Evolutionary conservation across 1,140 invertebrate genomes (phyloP).

Genomic region (Drosophila azteca): DNA sequence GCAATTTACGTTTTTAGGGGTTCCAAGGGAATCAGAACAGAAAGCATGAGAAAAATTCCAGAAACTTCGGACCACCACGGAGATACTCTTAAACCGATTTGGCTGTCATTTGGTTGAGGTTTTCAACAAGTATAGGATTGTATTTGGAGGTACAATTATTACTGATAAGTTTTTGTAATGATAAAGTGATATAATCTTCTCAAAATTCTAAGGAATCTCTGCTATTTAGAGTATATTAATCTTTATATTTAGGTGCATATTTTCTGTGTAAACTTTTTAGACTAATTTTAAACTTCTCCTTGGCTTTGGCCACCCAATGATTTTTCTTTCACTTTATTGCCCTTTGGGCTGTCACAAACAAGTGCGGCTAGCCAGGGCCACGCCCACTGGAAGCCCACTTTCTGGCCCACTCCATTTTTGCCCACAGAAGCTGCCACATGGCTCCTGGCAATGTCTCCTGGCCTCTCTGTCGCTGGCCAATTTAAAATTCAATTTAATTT

Average conservation of each 20-base stretch:
- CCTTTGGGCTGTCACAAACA: conserved; percentile 58
- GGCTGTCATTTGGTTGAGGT: no score
- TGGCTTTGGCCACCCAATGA: conserved; percentile 10
- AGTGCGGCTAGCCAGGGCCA: conserved; percentile 31
- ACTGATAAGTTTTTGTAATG: no score
- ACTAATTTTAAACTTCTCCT: conserved; percentile 1
- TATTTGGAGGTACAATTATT: no score
- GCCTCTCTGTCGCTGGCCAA: conserved; percentile 54
- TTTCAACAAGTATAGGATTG: no score
- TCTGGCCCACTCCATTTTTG: neutral
- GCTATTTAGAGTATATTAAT: neutral
- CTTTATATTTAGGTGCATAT: neutral
- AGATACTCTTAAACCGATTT: no score
- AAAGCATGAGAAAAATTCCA: no score
- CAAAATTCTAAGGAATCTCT: no score
- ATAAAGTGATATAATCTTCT: no score
- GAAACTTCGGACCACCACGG: no score
- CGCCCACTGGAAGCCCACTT: conserved; percentile 27
- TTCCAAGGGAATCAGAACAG: no score
- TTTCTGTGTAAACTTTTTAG: neutral
- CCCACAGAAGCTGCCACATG: conserved; percentile 31
- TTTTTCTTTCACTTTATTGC: conserved; percentile 45
- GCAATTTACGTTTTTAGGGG: no score
- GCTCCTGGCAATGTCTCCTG: conserved; percentile 24
- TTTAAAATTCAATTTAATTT: conserved; percentile 81